Conservation (phyloP, 2,113 vertebrate genomes). For the Cricetomys ansorgei region DNA sequence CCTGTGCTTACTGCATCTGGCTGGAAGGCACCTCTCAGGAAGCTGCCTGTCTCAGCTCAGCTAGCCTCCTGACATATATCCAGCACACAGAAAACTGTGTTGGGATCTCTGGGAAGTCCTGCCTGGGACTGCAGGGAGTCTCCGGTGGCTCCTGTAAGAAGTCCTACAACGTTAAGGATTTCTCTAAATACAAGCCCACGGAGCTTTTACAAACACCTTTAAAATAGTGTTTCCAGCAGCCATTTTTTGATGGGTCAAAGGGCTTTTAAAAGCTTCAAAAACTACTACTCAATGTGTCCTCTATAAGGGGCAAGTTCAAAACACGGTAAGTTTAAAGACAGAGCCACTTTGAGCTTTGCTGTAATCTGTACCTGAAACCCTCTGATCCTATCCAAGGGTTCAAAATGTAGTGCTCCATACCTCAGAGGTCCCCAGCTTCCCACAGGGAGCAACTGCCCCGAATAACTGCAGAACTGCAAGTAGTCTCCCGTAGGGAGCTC, state of each 20-base stretch:
- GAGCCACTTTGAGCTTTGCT: conserved; percentile 60
- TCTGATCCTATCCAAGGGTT: conserved; percentile 18
- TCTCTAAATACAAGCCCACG: conserved; percentile 73
- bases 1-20: background rate
- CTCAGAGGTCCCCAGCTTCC: background rate
- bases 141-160: conserved; percentile 66
- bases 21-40: background rate
- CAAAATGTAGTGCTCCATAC: background rate
- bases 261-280: conserved; percentile 76
- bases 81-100: background rate
- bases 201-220: conserved; percentile 58
- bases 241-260: conserved; percentile 62
- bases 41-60: background rate
- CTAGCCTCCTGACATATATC: background rate
- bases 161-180: conserved; percentile 72
- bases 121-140: background rate
- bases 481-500: background rate
- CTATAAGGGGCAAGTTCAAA: conserved; percentile 61
- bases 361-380: conserved; percentile 37
- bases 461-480: background rate
- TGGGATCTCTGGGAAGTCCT: conserved; percentile 32
- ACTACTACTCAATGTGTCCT: conserved; percentile 60
- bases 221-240: conserved; percentile 66
- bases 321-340: conserved; percentile 56
- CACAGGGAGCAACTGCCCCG: background rate